phyloP scores from a whole-genome alignment of 2,113 vertebrate species.

The Sialia sialis region DNA sequence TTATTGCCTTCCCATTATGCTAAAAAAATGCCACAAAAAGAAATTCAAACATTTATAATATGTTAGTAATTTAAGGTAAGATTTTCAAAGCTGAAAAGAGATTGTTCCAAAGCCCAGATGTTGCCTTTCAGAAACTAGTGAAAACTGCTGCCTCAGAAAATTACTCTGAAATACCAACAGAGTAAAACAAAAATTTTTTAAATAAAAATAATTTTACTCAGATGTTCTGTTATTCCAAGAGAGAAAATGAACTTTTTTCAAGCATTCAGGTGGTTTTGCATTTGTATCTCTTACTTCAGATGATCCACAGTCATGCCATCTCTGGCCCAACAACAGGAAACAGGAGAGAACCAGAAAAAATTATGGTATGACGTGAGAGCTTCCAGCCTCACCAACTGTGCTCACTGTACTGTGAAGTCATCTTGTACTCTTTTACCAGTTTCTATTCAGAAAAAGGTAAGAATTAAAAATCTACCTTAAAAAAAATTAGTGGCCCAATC shows the following conservation, averaged over 20 bases:
- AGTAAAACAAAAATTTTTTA: slow-evolving; percentile 25
- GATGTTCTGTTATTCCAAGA: not conserved
- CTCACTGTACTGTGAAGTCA: not conserved
- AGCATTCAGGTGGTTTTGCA: not conserved
- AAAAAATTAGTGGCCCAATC: not conserved
- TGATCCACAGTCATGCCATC: not conserved
- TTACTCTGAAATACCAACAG: slow-evolving; percentile 13
- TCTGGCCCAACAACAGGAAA: not conserved
- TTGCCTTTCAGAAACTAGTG: slow-evolving; percentile 40
- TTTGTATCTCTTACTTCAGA: not conserved
- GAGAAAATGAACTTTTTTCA: not conserved
- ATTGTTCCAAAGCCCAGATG: slow-evolving; percentile 53
- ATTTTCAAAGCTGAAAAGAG: slow-evolving; percentile 48
- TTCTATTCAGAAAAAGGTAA: not conserved
- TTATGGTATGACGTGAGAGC: not conserved
- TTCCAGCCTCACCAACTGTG: not conserved
- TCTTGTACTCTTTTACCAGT: not conserved
- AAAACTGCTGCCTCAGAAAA: slow-evolving; percentile 50
- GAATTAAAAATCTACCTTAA: not conserved
- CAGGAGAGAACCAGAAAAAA: not conserved
- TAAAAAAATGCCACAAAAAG: not conserved
- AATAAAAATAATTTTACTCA: slow-evolving; percentile 23
- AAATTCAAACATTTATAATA: not conserved
- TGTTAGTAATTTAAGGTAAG: slow-evolving; percentile 25
- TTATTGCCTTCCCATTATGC: not conserved